Conservation (phyloP, 2,888 invertebrate species). For the Nezara viridula region DNA sequence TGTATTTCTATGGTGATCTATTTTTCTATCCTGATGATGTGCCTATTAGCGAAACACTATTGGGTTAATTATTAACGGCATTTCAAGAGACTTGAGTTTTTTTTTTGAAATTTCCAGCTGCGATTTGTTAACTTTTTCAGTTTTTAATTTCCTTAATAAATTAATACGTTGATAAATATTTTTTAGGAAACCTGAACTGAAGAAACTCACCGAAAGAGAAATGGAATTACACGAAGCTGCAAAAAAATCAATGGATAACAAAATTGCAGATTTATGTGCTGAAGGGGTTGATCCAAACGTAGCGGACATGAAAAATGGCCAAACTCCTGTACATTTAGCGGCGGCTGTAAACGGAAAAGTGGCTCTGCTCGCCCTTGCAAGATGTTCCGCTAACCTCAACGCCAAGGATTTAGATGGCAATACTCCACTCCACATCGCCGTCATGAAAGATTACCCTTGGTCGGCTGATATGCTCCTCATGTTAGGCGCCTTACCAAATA, state of each 20-base stretch:
- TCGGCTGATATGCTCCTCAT: not conserved
- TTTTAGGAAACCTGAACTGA: slow-evolving; percentile 7
- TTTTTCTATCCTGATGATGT: too few species aligned
- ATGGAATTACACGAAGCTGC: not conserved
- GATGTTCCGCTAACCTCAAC: not conserved
- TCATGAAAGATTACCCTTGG: not conserved
- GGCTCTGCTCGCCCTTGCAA: not conserved
- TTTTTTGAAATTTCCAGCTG: too few species aligned
- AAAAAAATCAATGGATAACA: not conserved
- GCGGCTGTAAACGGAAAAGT: not conserved
- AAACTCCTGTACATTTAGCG: not conserved
- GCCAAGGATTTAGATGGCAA: not conserved
- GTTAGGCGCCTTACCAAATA: not conserved
- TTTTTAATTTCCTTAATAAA: too few species aligned
- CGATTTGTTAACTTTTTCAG: too few species aligned
- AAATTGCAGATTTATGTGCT: not conserved
- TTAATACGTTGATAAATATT: too few species aligned
- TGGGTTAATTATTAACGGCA: too few species aligned
- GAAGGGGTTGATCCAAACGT: not conserved
- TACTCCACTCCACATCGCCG: not conserved
- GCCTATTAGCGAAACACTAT: too few species aligned
- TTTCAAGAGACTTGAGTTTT: too few species aligned
- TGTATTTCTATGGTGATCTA: too few species aligned
- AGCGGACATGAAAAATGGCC: not conserved
- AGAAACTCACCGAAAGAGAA: not conserved